phyloP scores from a whole-genome alignment of 2,888 invertebrate species.

The Acrobeloides nanus region DNA sequence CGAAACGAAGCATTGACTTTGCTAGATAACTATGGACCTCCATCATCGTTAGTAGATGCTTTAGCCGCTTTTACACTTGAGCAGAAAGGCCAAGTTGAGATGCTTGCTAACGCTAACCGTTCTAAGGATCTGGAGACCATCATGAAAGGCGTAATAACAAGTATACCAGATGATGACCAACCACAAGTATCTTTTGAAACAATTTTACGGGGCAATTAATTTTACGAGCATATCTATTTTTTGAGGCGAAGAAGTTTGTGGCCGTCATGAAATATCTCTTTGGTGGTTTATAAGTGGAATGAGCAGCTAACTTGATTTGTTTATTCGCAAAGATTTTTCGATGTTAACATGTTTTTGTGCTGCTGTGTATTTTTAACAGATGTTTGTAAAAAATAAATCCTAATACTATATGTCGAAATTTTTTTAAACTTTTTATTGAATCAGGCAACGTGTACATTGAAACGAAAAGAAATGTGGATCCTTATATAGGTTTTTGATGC shows the following conservation, averaged over 20 bases:
- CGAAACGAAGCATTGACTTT: not conserved
- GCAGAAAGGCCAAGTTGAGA: slow-evolving; percentile 2
- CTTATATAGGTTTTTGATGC: too few relatives aligned
- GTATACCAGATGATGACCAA: slow-evolving; percentile 2
- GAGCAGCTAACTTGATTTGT: too few relatives aligned
- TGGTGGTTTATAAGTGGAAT: too few relatives aligned
- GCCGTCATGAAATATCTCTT: not conserved
- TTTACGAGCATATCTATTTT: not conserved
- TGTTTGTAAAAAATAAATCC: too few relatives aligned
- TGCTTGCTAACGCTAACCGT: not conserved
- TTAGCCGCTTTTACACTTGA: not conserved
- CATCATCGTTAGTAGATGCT: not conserved
- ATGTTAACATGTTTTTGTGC: too few relatives aligned
- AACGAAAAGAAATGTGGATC: too few relatives aligned
- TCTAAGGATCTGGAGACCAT: not conserved
- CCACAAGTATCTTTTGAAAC: not conserved
- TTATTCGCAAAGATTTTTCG: too few relatives aligned
- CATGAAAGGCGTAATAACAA: not conserved
- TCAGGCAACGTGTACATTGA: too few relatives aligned
- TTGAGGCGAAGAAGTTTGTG: slow-evolving; percentile 1
- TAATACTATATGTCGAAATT: too few relatives aligned
- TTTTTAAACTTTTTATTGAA: too few relatives aligned
- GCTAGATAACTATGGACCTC: slow-evolving; percentile 2
- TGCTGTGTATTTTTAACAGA: too few relatives aligned
- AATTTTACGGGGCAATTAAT: not conserved